Evolutionary conservation across 2,113 vertebrate genomes (phyloP), one percentile per base, ranked within the genome.

Genomic region (Nymphicus hollandicus): DNA sequence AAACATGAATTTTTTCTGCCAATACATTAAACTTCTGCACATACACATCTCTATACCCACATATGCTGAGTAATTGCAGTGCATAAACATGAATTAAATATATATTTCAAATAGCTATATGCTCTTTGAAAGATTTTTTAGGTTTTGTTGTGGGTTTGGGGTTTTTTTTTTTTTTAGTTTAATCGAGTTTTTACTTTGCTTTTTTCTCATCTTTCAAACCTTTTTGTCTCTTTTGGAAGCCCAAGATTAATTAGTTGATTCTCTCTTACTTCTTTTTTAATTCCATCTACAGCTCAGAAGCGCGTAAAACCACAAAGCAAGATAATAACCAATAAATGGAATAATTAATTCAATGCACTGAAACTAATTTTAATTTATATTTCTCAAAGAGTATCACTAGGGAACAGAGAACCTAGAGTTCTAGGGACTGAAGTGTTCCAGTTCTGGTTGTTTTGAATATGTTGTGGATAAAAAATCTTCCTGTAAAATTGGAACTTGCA

Each of bases 301-400:
- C 95, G 97, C 22, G 1, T 85, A 97, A 97, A 97, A 93, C 82
- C 95, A 97, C 92, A 97, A 96, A 97, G 96, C 74, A 97, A 95
- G 95, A 97, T 97, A 97, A 97, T 96, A 97, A 97, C 85, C 93
- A 97, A 96, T 96, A 98, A 96, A 90, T 95, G 76, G 92, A 98
- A 97, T 97, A 97, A 98, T 98, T 97, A 97, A 98, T 97, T 95
- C 80, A 97, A 95, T 93, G 94, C 76, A 96, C 86, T 97, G 93
- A 97, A 97, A 97, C 85, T 95, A 94, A 97, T 96, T 98, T 98
- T 97, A 97, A 96, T 97, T 98, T 98, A 65, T 97, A 87, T 97
- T 97, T 97, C 86, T 97, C 69, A 79, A 46, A 56, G 84, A 23
- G 79, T 97, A 17, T 97, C 92, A 96, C 64, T 86, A 77, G 91